Evolutionary conservation across 2,888 invertebrate genomes (phyloP).

Genomic region (Rhagonycha fulva): DNA sequence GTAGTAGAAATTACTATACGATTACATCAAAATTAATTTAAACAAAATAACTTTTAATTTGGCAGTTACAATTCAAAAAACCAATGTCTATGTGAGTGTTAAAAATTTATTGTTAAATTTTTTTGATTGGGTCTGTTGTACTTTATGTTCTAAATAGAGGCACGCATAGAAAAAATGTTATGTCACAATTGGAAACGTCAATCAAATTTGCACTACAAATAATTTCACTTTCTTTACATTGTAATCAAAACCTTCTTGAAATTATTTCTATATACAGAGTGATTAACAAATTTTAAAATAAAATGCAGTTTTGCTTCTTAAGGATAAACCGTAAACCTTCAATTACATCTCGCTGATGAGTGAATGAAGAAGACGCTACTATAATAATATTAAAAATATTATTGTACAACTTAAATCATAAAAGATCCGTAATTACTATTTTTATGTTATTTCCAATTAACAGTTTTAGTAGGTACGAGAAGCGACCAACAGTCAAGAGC

Average conservation of each 20-base stretch:
- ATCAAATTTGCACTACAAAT: background rate
- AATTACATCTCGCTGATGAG: background rate
- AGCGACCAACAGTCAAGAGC: background rate
- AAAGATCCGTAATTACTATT: background rate
- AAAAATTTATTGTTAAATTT: background rate
- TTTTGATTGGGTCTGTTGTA: background rate
- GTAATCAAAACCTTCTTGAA: background rate
- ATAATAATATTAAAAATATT: background rate
- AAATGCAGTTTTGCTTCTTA: background rate
- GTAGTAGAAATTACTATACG: background rate
- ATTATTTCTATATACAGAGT: background rate
- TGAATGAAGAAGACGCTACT: background rate
- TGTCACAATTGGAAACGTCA: background rate
- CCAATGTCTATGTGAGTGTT: background rate
- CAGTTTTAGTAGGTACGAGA: background rate
- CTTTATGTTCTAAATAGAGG: background rate
- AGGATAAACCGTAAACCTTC: too few species aligned
- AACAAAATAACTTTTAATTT: background rate
- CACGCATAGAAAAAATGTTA: background rate
- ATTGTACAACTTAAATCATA: background rate
- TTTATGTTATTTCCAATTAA: background rate
- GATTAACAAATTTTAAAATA: background rate
- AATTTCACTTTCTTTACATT: background rate
- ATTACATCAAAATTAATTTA: background rate
- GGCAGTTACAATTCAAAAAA: background rate